Evolutionary conservation across 1,140 invertebrate species (phyloP), one percentile per base, ranked within the genome.

Genomic region (Holcopasites calliopsidis): DNA sequence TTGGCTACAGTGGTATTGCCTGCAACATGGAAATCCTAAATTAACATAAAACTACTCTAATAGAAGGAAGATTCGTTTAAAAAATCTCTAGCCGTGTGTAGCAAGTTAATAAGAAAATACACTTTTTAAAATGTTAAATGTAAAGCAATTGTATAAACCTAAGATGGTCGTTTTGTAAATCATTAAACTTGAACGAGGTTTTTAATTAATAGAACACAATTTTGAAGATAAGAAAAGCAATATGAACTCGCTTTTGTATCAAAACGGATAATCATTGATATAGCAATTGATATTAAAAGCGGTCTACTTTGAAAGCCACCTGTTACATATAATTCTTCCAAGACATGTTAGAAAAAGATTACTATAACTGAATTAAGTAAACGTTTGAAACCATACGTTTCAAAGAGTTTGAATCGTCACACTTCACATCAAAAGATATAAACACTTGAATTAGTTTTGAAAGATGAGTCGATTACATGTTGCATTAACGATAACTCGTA

Each of bases 1-100:
- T 73, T 58, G 13, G 44, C 57, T 76, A 38, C 23, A 69, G 57
- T 54, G 5, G 38, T 81, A 68, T 61, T 83, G 75, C 50, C 84
- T 85, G 44, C 74, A 84, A 80, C 0, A 40, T 11, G 69, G 11
- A 74, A 54, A 8, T n/a, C 42, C 44, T 28, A 44, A 11, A 55
- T 77, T 82, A 66, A 28, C 10, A 54, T 4, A 31, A 42, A 68
- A n/a, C 52, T 49, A 57, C 4, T 21, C 7, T 6, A 57, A 35
- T 6, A 13, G 3, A 58, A 57, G 13, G 11, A 1, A 65, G 23
- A 49, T 21, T 35, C 26, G 5, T 26, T 58, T n/a, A 16, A 33
- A 54, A n/a, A n/a, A n/a, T n/a, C n/a, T n/a, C n/a, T n/a, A n/a
- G n/a, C n/a, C n/a, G n/a, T n/a, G n/a, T n/a, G n/a, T n/a, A n/a